Conservation (phyloP, 2,888 invertebrate species). For the Stramonita haemastoma region DNA sequence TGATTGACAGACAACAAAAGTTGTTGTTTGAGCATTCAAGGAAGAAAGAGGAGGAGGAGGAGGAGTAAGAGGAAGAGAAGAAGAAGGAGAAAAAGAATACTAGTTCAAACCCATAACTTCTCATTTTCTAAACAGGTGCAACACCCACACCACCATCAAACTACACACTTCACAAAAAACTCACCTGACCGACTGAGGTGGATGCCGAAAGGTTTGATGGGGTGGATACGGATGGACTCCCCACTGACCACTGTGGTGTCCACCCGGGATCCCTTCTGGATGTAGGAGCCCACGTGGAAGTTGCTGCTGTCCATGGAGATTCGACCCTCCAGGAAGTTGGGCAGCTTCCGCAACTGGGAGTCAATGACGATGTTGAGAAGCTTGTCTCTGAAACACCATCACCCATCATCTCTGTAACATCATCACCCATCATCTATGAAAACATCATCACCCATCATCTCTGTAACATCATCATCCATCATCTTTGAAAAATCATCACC, state of each 20-base stretch:
- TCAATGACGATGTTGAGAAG: slow-evolving; percentile 70
- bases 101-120: background rate
- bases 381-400: slow-evolving; percentile 61
- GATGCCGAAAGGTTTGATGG: slow-evolving; percentile 57
- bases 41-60: no score
- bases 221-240: slow-evolving; percentile 58
- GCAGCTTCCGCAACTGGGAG: slow-evolving; percentile 65
- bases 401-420: no score
- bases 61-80: no score
- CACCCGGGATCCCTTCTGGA: slow-evolving; percentile 54
- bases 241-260: slow-evolving; percentile 53
- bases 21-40: no score
- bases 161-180: background rate
- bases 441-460: no score
- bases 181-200: slow-evolving; percentile 24
- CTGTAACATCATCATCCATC: no score
- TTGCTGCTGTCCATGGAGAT: slow-evolving; percentile 45
- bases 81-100: background rate
- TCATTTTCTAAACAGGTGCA: no score
- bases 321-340: slow-evolving; percentile 70
- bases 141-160: background rate
- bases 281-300: slow-evolving; percentile 60
- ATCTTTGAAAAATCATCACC: no score
- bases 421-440: no score
- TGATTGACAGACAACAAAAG: no score